Base-by-base conservation (phyloP, 2,888 invertebrate genomes). In the Drosophila mimetica region DNA sequence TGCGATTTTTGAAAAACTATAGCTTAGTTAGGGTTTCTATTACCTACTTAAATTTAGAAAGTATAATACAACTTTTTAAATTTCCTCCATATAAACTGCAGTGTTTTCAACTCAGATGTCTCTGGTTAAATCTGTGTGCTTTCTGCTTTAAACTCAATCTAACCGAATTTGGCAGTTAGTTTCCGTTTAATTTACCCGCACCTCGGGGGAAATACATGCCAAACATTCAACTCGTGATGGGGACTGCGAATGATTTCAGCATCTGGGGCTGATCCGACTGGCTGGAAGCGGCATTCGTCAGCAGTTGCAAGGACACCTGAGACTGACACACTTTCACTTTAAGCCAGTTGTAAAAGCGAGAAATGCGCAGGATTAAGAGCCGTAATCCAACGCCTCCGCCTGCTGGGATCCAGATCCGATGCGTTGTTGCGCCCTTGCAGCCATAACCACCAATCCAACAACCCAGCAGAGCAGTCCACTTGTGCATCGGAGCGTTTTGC, bases 401-500 rank as follows among this genome's bases (percentile, higher is more conserved):
- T n/a, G 8, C 57, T 39, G 9, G 30, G 28, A 22, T 39, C 30
- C 54, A 46, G 54, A 30, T 34, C 36, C 20, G 20, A 30, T 36
- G 20, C 16, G 25, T 16, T 14, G 36, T 20, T 34, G 20, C 22
- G 22, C 18, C 64, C 64, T 36, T 44, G 44, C 65, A 34, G 34
- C 65, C 64, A 51, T 64, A 64, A 64, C 64, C 64, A 64, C 64
- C 65, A 64, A 52, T 36, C 63, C 63, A 30, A 65, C 65, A 64
- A 52, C 44, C 63, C 63, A 18, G 66, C 65, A 65, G 64, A 30
- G 66, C 65, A 65, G 64, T 64, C 65, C 64, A 64, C 46, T 59
- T 74, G 65, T 66, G 65, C 70, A 74, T 58, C 47, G 70, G 65
- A 65, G 74, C 64, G 71, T 71, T 71, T 46, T 51, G 48, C 39